Evolutionary conservation across 1,140 invertebrate genomes (phyloP).

Genomic region (Belonocnema kinseyi): DNA sequence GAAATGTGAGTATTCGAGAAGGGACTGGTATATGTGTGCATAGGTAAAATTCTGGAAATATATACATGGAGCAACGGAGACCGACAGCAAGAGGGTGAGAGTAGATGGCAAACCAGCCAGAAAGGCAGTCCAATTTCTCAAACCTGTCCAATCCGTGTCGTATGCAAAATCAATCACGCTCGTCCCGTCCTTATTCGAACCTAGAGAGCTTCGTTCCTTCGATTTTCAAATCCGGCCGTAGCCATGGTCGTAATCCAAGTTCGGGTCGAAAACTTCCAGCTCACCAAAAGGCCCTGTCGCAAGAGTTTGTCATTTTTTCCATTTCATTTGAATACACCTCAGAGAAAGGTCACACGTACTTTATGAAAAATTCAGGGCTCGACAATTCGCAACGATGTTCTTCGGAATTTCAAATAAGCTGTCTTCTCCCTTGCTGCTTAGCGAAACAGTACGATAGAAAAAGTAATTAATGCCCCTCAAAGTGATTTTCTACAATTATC

Average conservation of each 20-base stretch:
- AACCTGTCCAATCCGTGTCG: constrained; percentile 76
- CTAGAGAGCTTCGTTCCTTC: constrained; percentile 55
- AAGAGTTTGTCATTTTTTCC: constrained; percentile 27
- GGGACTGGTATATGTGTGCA: constrained; percentile 14
- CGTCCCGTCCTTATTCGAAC: constrained; percentile 42
- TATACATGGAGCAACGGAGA: constrained; percentile 47
- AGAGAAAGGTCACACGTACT: constrained; percentile 31
- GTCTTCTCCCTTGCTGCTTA: not conserved
- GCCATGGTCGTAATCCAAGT: constrained; percentile 61
- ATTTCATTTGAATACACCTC: constrained; percentile 23
- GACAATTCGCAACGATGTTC: not conserved
- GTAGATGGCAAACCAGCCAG: constrained; percentile 58
- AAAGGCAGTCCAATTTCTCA: constrained; percentile 75
- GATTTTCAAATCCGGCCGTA: constrained; percentile 66
- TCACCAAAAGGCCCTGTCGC: constrained; percentile 40
- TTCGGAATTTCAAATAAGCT: constrained; percentile 1
- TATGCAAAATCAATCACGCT: constrained; percentile 77
- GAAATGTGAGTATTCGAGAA: constrained; percentile 28
- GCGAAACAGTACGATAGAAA: not conserved
- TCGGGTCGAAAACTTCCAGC: constrained; percentile 52
- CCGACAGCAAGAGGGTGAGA: constrained; percentile 36
- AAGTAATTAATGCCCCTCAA: constrained; percentile 24
- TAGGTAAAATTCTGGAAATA: constrained; percentile 47
- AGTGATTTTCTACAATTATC: constrained; percentile 21
- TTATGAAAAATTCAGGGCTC: constrained; percentile 9